phyloP scores from a whole-genome alignment of 1,140 invertebrate genomes.

The Apis dorsata region DNA sequence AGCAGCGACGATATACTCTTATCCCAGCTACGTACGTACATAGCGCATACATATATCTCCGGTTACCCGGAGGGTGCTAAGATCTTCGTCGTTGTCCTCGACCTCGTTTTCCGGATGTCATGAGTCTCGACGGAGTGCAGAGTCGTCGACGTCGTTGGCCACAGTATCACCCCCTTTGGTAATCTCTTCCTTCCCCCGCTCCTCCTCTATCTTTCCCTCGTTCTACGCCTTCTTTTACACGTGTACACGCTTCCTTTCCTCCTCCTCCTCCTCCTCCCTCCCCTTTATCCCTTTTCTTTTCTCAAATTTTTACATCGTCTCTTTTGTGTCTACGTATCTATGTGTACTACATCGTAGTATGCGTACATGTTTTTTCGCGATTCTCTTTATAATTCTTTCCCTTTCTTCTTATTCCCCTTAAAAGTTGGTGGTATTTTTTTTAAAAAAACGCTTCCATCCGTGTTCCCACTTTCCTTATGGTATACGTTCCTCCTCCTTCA shows the following conservation, averaged over 20 bases:
- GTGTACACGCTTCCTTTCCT: too few species aligned
- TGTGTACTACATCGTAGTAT: not conserved
- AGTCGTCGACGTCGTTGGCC: constrained; percentile 30
- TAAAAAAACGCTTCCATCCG: not conserved
- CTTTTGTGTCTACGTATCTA: not conserved
- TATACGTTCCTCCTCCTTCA: not conserved
- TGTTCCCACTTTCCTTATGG: not conserved
- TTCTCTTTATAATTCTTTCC: not conserved
- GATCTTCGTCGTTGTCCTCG: constrained; percentile 55
- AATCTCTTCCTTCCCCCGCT: constrained; percentile 14
- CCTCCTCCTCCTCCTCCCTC: too few species aligned
- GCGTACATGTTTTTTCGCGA: not conserved
- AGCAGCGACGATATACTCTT: constrained; percentile 14
- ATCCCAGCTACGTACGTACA: constrained; percentile 15
- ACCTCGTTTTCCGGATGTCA: constrained; percentile 58
- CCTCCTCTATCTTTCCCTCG: not conserved
- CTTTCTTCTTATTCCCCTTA: not conserved
- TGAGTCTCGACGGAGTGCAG: constrained; percentile 53
- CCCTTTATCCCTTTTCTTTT: not conserved
- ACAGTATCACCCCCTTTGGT: constrained; percentile 19
- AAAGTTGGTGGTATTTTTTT: not conserved
- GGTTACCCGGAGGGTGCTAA: constrained; percentile 35
- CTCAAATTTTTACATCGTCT: not conserved
- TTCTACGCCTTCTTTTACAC: not conserved
- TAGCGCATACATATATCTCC: not conserved